phyloP scores from a whole-genome alignment of 1,140 invertebrate genomes.

The Diuraphis noxia region DNA sequence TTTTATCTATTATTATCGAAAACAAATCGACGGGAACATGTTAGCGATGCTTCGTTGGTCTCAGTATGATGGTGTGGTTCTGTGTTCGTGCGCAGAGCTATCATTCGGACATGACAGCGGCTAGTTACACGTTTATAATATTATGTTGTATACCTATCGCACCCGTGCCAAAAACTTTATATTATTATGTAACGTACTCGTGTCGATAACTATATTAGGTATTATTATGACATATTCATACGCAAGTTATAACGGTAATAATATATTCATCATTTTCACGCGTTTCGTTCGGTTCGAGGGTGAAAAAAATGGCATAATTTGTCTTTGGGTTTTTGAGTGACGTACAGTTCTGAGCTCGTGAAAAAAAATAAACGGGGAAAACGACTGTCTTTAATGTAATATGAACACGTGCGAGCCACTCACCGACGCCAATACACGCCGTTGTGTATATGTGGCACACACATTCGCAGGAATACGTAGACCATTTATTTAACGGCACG shows the following conservation, averaged over 20 bases:
- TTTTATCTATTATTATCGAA: neutral
- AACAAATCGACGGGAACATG: neutral
- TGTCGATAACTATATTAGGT: too few relatives aligned
- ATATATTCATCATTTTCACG: neutral
- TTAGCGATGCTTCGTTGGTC: neutral
- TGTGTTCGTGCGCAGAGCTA: too few relatives aligned
- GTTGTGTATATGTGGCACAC: neutral
- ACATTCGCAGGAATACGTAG: too few relatives aligned
- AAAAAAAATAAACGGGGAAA: neutral
- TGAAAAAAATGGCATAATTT: neutral
- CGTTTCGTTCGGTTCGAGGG: neutral
- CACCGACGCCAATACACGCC: neutral
- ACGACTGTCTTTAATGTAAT: neutral
- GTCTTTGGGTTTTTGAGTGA: constrained; percentile 4
- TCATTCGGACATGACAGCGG: neutral
- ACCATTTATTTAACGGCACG: neutral
- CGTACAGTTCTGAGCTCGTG: neutral
- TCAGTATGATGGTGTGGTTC: neutral
- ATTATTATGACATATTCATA: too few relatives aligned
- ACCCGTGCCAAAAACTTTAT: neutral
- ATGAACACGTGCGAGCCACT: neutral
- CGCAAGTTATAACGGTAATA: neutral
- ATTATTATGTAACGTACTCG: too few relatives aligned
- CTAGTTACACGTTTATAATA: neutral
- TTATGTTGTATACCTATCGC: too few relatives aligned